These are phyloP conservation scores for Lontra canadensis DNA, from an alignment of 2,113 vertebrate genomes.

Conservation along the genomic window DNA sequence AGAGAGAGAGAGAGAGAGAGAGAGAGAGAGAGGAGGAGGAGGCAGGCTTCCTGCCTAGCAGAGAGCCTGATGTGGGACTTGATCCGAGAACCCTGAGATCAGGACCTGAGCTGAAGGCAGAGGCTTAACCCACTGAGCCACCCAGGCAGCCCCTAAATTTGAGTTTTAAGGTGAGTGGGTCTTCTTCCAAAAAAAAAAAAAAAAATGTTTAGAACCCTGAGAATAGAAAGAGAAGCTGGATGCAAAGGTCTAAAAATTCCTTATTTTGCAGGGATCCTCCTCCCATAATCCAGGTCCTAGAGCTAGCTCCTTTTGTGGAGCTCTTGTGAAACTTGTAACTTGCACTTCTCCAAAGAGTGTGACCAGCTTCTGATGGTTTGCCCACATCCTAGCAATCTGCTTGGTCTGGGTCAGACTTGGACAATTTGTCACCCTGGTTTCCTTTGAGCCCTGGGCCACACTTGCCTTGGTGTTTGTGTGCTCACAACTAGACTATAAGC, in stretches of 20 bases:
- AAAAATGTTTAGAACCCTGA: not conserved
- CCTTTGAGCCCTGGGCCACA: not conserved
- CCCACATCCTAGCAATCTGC: not conserved
- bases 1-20: no score
- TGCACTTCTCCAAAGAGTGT: not conserved
- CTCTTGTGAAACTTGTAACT: not conserved
- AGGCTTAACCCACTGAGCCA: no score
- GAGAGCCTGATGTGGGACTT: no score
- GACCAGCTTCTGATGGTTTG: not conserved
- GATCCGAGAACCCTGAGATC: no score
- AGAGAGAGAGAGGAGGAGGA: no score
- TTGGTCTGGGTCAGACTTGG: not conserved
- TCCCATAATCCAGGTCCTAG: not conserved
- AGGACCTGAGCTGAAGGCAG: no score
- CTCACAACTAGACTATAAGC: not conserved
- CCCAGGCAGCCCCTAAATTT: no score
- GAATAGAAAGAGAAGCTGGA: not conserved
- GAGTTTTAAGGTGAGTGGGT: constrained; percentile 39
- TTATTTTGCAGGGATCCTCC: not conserved
- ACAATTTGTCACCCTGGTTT: not conserved
- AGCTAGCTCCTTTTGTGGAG: not conserved
- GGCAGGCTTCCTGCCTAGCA: no score
- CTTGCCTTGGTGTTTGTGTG: not conserved
- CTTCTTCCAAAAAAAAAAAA: not conserved
- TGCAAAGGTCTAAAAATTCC: not conserved